Base-by-base conservation (phyloP, 2,113 vertebrate genomes). In the Pseudorhombus dupliciocellatus region DNA sequence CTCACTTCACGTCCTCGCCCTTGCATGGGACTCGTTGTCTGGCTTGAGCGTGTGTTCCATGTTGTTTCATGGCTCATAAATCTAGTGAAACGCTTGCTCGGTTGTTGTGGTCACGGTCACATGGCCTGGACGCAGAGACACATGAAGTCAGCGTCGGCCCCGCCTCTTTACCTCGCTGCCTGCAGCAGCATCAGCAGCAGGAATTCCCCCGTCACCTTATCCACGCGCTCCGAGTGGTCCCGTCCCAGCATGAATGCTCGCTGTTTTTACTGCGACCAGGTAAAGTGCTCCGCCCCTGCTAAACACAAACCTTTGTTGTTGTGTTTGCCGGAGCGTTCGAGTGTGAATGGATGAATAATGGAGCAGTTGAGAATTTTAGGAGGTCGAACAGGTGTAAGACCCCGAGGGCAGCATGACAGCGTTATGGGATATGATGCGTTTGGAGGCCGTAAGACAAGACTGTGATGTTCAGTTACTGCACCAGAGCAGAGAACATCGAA, bases 201-300 rank as follows among this genome's bases (percentile, higher is more conserved):
- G 88, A 91, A 88, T 87, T 89, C 77, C 89, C 90, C 89, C 40
- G 90, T 87, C 77, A 92, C 81, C 73, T 79, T 85, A 91, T 85
- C 71, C 86, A 61, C 56, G 31, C 16, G 79, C 79, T 83, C 20
- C 58, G 42, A 83, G 84, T 78, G 71, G 76, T 83, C 61, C 61
- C n/a, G 74, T 58, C 64, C 75, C 24, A 0, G 62, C 7, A 40
- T 90, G 82, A 83, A 73, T n/a, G 25, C 42, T 48, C 0, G 18
- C 31, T 50, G 66, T 60, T 79, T 73, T 21, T 18, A 64, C 68
- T 58, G 61, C 42, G 64, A 87, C 72, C 8, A 12, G 28, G 72
- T 65, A 16, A 74, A 79, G 57, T 74, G 77, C 34, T 67, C 37
- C 14, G n/a, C 44, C 30, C 34, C 59, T 21, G 60, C 74, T 63